phyloP scores from a whole-genome alignment of 2,797 vertebrate genomes.

The Potorous gilbertii region DNA sequence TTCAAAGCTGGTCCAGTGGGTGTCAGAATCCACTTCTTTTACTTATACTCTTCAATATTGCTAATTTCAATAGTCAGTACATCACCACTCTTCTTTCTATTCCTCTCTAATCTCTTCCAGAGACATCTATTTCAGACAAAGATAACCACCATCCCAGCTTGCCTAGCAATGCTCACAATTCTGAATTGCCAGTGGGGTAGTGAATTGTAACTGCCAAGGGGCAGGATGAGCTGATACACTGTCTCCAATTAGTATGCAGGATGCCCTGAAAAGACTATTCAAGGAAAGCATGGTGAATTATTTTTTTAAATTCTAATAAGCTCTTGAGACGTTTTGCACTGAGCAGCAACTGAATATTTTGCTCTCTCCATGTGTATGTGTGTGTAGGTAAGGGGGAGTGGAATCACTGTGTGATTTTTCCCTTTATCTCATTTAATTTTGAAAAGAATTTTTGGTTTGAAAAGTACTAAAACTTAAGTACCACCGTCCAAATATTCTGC shows the following conservation, averaged over 20 bases:
- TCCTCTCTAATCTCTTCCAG: neutral
- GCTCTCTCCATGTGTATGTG: neutral
- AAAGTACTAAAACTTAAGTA: neutral
- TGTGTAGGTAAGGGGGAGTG: neutral
- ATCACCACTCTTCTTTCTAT: too few relatives aligned
- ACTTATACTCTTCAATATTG: too few relatives aligned
- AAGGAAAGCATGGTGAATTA: conserved; percentile 12
- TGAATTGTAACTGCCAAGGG: neutral
- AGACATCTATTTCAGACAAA: neutral
- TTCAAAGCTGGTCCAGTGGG: neutral
- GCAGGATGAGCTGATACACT: neutral
- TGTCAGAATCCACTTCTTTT: neutral
- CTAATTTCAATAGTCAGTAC: neutral
- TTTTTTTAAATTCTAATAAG: conserved; percentile 6
- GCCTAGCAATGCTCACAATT: neutral
- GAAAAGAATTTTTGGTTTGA: neutral
- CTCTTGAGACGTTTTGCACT: conserved; percentile 23
- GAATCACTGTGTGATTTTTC: neutral
- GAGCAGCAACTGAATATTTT: neutral
- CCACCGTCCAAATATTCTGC: neutral
- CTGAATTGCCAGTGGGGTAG: conserved; percentile 1
- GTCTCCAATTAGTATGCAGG: neutral
- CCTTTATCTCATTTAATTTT: neutral
- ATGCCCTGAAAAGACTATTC: neutral
- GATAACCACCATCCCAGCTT: neutral